A percentile compares a stretch with the other conserved stretches of the same genome.
These are phyloP conservation scores for Crotophaga sulcirostris DNA, from an alignment of 2,113 vertebrate genomes.

Conservation along the genomic window DNA sequence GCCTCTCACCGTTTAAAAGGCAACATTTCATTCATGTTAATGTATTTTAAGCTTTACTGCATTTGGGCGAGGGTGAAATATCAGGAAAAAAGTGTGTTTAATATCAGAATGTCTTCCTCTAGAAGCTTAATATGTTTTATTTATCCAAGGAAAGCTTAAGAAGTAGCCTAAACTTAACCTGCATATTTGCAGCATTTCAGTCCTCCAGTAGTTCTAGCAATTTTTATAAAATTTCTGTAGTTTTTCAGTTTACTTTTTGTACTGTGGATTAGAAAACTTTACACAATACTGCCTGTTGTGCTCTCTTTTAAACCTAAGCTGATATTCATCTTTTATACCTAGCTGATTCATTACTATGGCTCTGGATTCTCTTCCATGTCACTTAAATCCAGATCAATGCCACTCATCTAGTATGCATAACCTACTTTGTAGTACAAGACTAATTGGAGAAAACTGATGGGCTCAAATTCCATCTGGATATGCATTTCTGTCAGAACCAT, in stretches of 20 bases:
- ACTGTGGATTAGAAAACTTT: background rate
- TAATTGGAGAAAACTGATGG: background rate
- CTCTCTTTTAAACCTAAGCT: background rate
- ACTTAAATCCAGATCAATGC: background rate
- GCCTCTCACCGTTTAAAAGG: background rate
- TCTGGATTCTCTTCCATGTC: background rate
- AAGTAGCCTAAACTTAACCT: background rate
- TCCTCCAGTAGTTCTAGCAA: background rate
- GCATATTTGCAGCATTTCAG: background rate
- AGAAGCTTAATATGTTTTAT: background rate
- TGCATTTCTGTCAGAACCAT: background rate
- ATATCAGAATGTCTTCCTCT: background rate
- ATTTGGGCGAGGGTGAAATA: background rate
- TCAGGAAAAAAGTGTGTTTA: background rate
- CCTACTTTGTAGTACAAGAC: background rate
- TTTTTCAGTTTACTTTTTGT: background rate
- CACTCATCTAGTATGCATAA: background rate
- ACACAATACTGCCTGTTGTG: background rate
- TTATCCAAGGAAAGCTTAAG: background rate
- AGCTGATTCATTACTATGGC: background rate
- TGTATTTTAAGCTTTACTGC: background rate
- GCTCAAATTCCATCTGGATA: background rate
- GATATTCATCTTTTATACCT: background rate
- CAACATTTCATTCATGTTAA: background rate
- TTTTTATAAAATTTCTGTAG: background rate